Percentiles rank a stretch among this genome's conserved stretches.
These are phyloP conservation scores for Pachyramphus minor DNA, from an alignment of 2,113 vertebrate species.

Conservation along the genomic window DNA sequence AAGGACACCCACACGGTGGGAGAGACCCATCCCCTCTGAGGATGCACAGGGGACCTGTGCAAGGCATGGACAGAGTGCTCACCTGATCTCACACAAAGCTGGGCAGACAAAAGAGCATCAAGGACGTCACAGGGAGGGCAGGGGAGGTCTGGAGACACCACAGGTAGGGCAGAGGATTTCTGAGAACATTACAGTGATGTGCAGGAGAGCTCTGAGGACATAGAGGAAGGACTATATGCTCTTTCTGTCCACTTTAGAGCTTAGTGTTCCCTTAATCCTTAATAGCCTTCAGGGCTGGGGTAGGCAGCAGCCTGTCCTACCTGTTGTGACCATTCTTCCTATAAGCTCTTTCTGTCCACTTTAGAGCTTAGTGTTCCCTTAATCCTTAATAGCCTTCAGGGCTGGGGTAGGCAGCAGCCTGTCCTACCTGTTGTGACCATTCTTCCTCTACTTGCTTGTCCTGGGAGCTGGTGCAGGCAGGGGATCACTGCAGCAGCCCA, in stretches of 20 bases:
- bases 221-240: neutral
- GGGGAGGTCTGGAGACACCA: accelerated
- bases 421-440: accelerated
- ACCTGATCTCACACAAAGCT: neutral
- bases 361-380: neutral
- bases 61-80: neutral
- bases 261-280: neutral
- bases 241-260: neutral
- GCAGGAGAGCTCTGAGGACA: neutral
- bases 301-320: neutral
- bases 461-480: neutral
- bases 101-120: neutral
- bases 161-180: neutral
- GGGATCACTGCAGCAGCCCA: accelerated
- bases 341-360: neutral
- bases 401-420: neutral
- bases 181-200: neutral
- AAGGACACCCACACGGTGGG: neutral
- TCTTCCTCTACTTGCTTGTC: neutral
- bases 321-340: no score
- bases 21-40: neutral
- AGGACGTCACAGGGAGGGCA: neutral
- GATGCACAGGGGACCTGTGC: neutral
- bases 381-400: neutral
- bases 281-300: no score